Conservation (phyloP, 1,140 invertebrate species). For the Oncopodura yosiiana region DNA sequence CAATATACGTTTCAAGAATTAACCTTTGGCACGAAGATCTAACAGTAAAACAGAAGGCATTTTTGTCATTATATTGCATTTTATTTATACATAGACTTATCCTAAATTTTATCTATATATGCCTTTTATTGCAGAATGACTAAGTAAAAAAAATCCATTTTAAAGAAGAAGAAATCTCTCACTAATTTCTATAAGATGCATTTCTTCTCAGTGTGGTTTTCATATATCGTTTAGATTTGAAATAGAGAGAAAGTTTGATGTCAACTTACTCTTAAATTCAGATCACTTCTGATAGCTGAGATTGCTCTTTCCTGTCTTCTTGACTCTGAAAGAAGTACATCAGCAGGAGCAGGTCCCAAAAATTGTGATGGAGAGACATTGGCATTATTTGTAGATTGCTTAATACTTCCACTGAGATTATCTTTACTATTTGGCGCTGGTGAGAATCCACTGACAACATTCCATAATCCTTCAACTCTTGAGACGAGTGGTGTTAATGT, state of each 20-base stretch:
- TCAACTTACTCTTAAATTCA: constrained; percentile 39
- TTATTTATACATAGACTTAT: too few relatives aligned
- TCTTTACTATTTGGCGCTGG: not conserved
- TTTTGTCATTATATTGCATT: too few relatives aligned
- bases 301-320: constrained; percentile 76
- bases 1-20: too few relatives aligned
- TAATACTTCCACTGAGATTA: constrained; percentile 6
- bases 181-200: too few relatives aligned
- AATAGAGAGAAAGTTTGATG: not conserved
- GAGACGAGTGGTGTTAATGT: constrained; percentile 35
- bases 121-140: too few relatives aligned
- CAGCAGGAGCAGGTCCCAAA: constrained; percentile 36
- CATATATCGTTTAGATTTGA: not conserved
- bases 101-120: too few relatives aligned
- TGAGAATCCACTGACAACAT: constrained; percentile 20
- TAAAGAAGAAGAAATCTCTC: too few relatives aligned
- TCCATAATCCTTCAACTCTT: constrained; percentile 34
- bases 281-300: constrained; percentile 71
- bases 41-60: too few relatives aligned
- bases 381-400: constrained; percentile 13
- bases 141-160: too few relatives aligned
- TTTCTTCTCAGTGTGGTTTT: too few relatives aligned
- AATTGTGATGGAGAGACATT: constrained; percentile 27
- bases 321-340: constrained; percentile 70
- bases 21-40: too few relatives aligned